phyloP scores from a whole-genome alignment of 2,797 vertebrate genomes.

The Cirrhinus mrigala region DNA sequence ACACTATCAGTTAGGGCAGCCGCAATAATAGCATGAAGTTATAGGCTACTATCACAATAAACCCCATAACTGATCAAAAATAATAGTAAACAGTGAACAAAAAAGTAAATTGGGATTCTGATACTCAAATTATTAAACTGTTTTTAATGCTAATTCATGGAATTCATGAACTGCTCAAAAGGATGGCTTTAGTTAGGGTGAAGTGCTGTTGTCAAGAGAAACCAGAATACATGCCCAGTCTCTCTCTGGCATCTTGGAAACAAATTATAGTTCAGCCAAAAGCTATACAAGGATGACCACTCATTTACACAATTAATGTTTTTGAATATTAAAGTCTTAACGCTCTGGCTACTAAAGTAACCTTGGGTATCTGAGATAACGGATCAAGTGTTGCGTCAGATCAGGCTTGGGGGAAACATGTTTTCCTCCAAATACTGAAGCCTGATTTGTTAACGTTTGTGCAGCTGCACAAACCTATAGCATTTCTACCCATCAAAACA shows the following conservation, averaged over 20 bases:
- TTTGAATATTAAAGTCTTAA: conserved; percentile 43
- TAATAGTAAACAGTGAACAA: neutral
- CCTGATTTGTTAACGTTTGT: neutral
- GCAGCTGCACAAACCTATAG: neutral
- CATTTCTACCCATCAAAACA: neutral
- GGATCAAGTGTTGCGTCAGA: too few relatives aligned
- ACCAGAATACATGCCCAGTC: neutral
- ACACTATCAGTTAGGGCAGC: neutral
- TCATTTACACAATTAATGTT: too few relatives aligned
- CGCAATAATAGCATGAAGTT: neutral
- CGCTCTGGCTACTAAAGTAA: neutral
- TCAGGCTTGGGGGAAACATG: neutral
- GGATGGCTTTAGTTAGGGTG: neutral
- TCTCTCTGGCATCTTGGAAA: neutral
- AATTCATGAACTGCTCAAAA: neutral
- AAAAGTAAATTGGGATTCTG: neutral
- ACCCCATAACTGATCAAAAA: neutral
- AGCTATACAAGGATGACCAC: neutral
- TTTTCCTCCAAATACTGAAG: neutral
- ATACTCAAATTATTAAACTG: neutral
- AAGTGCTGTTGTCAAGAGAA: neutral
- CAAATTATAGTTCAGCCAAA: neutral
- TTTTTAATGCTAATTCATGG: neutral
- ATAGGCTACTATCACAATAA: neutral
- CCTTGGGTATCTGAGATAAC: neutral